Evolutionary conservation across 2,888 invertebrate species (phyloP), one percentile per base, ranked within the genome.

Genomic region (Poecilus cupreus): DNA sequence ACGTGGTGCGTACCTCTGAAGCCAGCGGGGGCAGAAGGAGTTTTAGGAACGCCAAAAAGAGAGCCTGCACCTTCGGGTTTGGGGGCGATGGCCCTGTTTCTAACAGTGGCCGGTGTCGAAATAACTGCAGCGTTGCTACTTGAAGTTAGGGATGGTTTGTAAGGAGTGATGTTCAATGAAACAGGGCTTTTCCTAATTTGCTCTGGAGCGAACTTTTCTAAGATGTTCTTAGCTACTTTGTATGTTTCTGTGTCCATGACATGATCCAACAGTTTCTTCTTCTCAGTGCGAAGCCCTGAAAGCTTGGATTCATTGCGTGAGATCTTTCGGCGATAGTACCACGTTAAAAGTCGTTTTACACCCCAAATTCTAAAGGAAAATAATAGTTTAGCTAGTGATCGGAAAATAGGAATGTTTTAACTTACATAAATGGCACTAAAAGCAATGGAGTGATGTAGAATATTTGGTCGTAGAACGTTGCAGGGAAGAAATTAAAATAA

Each of bases 211-310:
- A 94, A 97, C 88, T 95, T 96, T 88, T 97, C 95, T 81, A 98
- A 90, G 84, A 98, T 96, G 88, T 95, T 94, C 88, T 95, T 96
- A 3, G 97, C 97, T 70, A 93, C 96, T 91, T 98, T 99, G 88
- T 98, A 99, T 0, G 98, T 98, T 89, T 99, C 98, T 43, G 95
- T 98, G 87, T 99, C 98, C 94, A 97, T 98, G 37, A 99, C 98
- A 87, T 97, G 95, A 87, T 99, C 98, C 80, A 99, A 90, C 83
- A 98, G 94, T 88, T 95, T 94, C 88, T 94, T 95, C 87, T 97
- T 98, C 86, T 96, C 94, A n/a, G 93, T 93, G 85, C 93, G 91
- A 89, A 97, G 92, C 77, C 92, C 92, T 64, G 89, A 90, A 46
- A 97, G 89, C 87, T 94, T 94, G 80, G 92, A 90, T 87, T 95